Conservation (phyloP, 2,888 invertebrate species). For the Cantharis nigra region DNA sequence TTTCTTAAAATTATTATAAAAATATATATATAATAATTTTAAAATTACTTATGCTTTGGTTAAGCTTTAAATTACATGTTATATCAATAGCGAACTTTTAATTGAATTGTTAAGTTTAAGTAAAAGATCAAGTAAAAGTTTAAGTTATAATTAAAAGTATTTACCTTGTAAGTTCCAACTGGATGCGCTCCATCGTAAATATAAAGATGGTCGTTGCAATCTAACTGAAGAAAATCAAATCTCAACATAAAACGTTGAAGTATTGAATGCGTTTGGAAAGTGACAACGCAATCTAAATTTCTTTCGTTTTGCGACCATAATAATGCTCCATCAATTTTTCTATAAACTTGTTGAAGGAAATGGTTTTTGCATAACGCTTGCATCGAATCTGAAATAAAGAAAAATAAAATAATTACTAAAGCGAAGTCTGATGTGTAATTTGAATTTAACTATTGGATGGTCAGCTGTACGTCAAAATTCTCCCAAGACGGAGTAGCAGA, state of each 20-base stretch:
- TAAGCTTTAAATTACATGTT: too few relatives aligned
- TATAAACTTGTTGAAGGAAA: slow-evolving; percentile 84
- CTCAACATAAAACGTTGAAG: slow-evolving; percentile 92
- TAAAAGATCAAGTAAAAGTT: too few relatives aligned
- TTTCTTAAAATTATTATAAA: too few relatives aligned
- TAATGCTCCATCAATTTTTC: slow-evolving; percentile 90
- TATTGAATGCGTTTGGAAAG: slow-evolving; percentile 93
- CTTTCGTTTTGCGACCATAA: slow-evolving; percentile 89
- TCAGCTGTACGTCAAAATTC: slow-evolving; percentile 10
- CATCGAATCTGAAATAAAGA: slow-evolving; percentile 77
- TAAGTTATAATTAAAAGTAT: slow-evolving; percentile 19
- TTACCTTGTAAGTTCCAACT: slow-evolving; percentile 85
- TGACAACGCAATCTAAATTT: slow-evolving; percentile 89
- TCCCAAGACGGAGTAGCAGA: slow-evolving; percentile 14
- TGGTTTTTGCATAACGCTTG: slow-evolving; percentile 88
- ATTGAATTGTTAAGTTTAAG: too few relatives aligned
- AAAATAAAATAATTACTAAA: neutral
- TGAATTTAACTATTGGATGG: slow-evolving; percentile 2
- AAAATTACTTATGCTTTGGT: too few relatives aligned
- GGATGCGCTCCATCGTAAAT: slow-evolving; percentile 93
- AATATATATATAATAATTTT: too few relatives aligned
- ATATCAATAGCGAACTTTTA: too few relatives aligned
- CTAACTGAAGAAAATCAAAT: slow-evolving; percentile 88
- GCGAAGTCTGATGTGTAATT: neutral
- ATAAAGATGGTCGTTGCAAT: slow-evolving; percentile 92